Evolutionary conservation across 2,888 invertebrate species (phyloP).

Genomic region (Ametastegia equiseti): DNA sequence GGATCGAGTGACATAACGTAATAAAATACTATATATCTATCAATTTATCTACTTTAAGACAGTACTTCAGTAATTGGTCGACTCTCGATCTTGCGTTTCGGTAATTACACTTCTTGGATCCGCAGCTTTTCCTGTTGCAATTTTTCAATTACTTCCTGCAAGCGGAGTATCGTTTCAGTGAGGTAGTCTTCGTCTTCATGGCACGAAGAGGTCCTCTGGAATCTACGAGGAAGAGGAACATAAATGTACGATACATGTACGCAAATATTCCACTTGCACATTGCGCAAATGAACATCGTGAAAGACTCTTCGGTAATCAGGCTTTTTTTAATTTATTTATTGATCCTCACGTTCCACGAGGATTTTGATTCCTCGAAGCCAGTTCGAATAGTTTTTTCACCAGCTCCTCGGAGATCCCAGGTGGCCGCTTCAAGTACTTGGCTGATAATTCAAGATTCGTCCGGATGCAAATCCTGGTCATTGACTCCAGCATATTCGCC

Average conservation of each 20-base stretch:
- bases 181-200: not conserved
- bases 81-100: not conserved
- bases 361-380: constrained; percentile 52
- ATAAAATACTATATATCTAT: not conserved
- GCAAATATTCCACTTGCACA: not conserved
- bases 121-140: not conserved
- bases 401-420: constrained; percentile 52
- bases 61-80: not conserved
- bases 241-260: not conserved
- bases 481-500: constrained; percentile 51
- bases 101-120: not conserved
- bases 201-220: not conserved
- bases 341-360: constrained; percentile 26
- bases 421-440: constrained; percentile 53
- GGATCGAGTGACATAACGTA: too few relatives aligned
- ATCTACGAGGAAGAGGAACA: not conserved
- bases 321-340: too few relatives aligned
- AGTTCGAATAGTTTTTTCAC: constrained; percentile 58
- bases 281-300: not conserved
- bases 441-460: constrained; percentile 55
- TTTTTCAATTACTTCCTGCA: not conserved
- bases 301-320: not conserved
- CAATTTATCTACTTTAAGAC: not conserved
- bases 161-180: not conserved
- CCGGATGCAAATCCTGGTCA: constrained; percentile 57